Conservation (phyloP, 2,113 vertebrate species). For the Acrocephalus kingi region DNA sequence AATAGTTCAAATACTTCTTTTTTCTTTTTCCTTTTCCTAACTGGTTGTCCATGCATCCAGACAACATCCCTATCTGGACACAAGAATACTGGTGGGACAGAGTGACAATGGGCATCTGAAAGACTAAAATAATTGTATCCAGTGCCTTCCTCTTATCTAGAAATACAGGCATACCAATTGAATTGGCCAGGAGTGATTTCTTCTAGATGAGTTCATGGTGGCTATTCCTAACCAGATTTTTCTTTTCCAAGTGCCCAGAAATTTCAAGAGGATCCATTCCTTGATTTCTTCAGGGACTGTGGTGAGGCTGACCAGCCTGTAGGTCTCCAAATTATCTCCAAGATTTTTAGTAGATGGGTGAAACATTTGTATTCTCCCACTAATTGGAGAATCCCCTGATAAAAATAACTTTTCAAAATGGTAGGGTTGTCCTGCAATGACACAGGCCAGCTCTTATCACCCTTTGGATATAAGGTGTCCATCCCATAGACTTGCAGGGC, state of each 20-base stretch:
- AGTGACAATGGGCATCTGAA: neutral
- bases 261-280: neutral
- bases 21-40: neutral
- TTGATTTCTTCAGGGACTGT: neutral
- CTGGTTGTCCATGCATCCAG: neutral
- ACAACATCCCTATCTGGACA: neutral
- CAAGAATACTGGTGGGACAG: neutral
- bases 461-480: neutral
- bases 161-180: neutral
- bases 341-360: neutral
- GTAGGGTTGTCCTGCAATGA: neutral
- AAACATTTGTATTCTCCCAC: neutral
- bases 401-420: neutral
- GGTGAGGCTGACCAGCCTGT: neutral
- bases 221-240: neutral
- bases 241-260: neutral
- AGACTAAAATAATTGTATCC: neutral
- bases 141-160: neutral
- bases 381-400: neutral
- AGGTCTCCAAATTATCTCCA: neutral
- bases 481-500: rapidly evolving
- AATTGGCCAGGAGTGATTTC: neutral
- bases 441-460: neutral
- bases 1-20: neutral
- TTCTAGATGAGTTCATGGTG: neutral